phyloP scores from a whole-genome alignment of 2,113 vertebrate genomes.

The Hippopotamus amphibius region DNA sequence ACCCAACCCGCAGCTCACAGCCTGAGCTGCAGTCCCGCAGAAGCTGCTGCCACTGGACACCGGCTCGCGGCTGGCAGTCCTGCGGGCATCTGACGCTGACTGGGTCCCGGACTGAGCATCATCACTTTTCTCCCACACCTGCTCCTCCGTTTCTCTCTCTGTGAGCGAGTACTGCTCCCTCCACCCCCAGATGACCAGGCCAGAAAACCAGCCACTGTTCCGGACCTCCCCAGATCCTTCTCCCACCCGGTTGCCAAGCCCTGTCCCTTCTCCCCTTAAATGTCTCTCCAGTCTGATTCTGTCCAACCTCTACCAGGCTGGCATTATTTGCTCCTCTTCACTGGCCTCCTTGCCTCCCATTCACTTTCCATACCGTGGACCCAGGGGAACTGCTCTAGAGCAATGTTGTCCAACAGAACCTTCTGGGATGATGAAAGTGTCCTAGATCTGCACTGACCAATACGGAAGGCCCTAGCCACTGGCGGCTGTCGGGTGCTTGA shows the following conservation, averaged over 20 bases:
- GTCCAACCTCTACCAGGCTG: fast-evolving
- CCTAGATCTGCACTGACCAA: background rate
- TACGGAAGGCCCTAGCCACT: background rate
- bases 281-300: background rate
- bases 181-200: too few species aligned
- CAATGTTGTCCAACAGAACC: fast-evolving
- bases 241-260: background rate
- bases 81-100: background rate
- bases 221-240: background rate
- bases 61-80: fast-evolving
- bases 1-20: background rate
- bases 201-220: background rate
- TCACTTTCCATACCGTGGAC: background rate
- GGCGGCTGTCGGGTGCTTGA: background rate
- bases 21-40: background rate
- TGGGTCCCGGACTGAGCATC: fast-evolving
- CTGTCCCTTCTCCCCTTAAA: background rate
- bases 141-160: background rate
- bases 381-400: background rate
- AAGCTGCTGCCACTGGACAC: fast-evolving
- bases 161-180: background rate
- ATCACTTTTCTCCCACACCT: fast-evolving
- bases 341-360: background rate
- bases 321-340: background rate
- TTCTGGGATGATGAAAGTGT: background rate